phyloP scores from a whole-genome alignment of 92 coral and sea anemone genomes.

The Phenganax stokvisi region DNA sequence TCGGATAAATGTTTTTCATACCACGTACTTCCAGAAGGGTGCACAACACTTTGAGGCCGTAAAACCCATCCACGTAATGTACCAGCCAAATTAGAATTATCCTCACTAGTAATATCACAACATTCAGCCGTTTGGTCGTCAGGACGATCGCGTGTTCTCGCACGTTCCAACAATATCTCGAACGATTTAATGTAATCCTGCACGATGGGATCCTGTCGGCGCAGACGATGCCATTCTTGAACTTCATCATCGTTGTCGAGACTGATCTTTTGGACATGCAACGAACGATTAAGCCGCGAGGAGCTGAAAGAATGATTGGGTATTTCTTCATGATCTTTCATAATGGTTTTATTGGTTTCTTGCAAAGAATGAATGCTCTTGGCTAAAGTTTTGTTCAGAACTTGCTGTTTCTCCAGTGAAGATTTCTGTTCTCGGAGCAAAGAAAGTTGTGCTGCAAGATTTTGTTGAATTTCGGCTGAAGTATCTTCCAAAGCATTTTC shows the following conservation, averaged over 20 bases:
- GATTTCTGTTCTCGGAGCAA: conserved; percentile 17
- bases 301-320: conserved; percentile 3
- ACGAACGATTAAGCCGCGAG: conserved; percentile 6
- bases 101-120: conserved; percentile 17
- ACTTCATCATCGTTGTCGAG: conserved; percentile 55
- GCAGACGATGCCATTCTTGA: conserved; percentile 77
- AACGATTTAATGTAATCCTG: conserved; percentile 83
- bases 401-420: conserved; percentile 20
- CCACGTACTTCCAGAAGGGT: conserved; percentile 48
- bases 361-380: conserved; percentile 19
- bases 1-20: conserved; percentile 51
- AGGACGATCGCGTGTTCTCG: conserved; percentile 22
- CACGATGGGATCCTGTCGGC: conserved; percentile 87
- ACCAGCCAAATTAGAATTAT: conserved; percentile 4
- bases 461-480: conserved; percentile 8
- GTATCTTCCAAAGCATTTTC: conserved; percentile 25
- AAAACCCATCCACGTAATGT: conserved; percentile 62
- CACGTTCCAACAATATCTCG: conserved; percentile 42
- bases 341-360: neutral
- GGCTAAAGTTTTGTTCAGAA: conserved; percentile 1
- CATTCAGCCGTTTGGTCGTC: conserved; percentile 22
- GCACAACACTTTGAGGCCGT: conserved; percentile 58
- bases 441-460: conserved; percentile 3
- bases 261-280: conserved; percentile 34
- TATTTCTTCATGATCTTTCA: neutral